A percentile compares a stretch with the other conserved stretches of the same genome.
phyloP scores from a whole-genome alignment of 2,888 invertebrate species.

The Drosophila conformis region DNA sequence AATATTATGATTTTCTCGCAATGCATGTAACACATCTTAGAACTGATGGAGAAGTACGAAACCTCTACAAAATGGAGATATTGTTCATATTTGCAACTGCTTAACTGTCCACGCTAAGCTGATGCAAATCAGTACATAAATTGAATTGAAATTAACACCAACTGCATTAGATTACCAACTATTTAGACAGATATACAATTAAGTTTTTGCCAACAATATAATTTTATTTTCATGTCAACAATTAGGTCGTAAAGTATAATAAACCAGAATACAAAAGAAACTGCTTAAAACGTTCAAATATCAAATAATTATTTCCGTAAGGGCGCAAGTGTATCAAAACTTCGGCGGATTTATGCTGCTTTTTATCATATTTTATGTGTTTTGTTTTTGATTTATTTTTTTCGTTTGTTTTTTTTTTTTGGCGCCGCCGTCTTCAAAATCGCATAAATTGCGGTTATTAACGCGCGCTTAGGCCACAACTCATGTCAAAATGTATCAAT shows the following conservation, averaged over 20 bases:
- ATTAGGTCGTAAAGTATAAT: background rate
- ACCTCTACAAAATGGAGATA: background rate
- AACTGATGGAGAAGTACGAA: background rate
- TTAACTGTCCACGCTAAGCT: background rate
- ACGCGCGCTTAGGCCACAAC: slow-evolving; percentile 83
- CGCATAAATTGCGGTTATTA: slow-evolving; percentile 82
- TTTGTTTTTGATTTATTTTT: background rate
- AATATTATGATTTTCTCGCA: too few species aligned
- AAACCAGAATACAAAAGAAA: background rate
- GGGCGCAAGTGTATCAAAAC: slow-evolving; percentile 8
- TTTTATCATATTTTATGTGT: slow-evolving; percentile 7
- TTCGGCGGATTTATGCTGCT: slow-evolving; percentile 7
- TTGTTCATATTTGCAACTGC: background rate
- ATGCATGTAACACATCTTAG: background rate
- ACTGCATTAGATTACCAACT: background rate
- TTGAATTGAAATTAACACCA: background rate
- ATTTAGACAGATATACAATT: background rate
- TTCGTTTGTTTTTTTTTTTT: slow-evolving; percentile 12
- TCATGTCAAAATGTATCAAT: slow-evolving; percentile 84
- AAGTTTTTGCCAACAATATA: background rate
- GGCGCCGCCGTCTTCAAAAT: slow-evolving; percentile 73
- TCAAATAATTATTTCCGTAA: background rate
- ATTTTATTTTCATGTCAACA: background rate
- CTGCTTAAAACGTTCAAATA: background rate
- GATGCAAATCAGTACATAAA: background rate